These are phyloP conservation scores for Tapirus indicus DNA, from an alignment of 2,797 vertebrate genomes.

Conservation along the genomic window DNA sequence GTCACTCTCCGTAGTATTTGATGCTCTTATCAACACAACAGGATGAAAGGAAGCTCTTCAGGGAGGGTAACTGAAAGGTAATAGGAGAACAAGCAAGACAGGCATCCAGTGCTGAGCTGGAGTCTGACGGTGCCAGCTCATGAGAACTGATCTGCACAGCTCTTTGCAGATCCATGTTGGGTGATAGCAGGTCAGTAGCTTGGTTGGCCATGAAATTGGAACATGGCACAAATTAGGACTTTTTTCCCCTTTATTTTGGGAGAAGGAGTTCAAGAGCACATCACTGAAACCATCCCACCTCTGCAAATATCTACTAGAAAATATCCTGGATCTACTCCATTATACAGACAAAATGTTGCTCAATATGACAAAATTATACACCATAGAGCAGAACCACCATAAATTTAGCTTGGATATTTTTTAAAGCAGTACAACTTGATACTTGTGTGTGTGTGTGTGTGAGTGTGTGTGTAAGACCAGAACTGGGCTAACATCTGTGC, in stretches of 20 bases:
- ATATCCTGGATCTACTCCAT: neutral
- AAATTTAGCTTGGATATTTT: too few species aligned
- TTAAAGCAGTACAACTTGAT: too few species aligned
- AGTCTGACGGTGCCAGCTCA: neutral
- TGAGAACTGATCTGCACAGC: neutral
- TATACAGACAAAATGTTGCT: neutral
- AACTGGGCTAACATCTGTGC: too few species aligned
- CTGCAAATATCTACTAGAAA: neutral
- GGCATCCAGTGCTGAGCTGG: neutral
- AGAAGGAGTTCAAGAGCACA: neutral
- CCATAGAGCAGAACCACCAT: neutral
- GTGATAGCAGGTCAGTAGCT: too few species aligned
- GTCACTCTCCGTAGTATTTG: neutral
- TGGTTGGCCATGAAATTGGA: neutral
- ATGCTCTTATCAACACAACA: neutral
- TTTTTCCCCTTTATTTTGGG: neutral
- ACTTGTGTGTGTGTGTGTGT: too few species aligned
- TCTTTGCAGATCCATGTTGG: neutral
- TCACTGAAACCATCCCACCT: neutral
- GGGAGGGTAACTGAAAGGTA: neutral
- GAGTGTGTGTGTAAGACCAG: too few species aligned
- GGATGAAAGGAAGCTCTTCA: neutral
- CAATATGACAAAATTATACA: neutral
- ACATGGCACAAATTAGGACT: neutral
- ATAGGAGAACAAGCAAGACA: neutral